Base-by-base conservation (phyloP, 2,797 vertebrate species). In the Rhyacichthys aspro region DNA sequence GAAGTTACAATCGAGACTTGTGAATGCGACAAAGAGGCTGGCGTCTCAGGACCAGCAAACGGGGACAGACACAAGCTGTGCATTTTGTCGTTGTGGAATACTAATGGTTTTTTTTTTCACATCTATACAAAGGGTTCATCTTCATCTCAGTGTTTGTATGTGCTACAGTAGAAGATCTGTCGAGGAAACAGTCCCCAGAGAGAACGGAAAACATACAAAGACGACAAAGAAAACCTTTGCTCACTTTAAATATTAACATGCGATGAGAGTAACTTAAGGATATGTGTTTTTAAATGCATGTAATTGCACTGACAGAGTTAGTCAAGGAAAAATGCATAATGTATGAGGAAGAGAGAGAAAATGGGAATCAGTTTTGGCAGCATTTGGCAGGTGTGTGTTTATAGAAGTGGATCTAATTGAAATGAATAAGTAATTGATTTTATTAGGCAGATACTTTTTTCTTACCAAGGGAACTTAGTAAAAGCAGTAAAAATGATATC, bases 1-100 rank as follows among this genome's bases (percentile, higher is more conserved):
- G 43, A 63, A 70, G 55, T 76, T 74, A 55, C 60, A 62, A 72
- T 70, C 44, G 36, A 43, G 55, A 56, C 70, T 82, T 58, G 76
- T 64, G 23, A 43, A 58, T 68, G 69, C 16, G 1, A 23, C 64
- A 60, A 23, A 8, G 43, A 52, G 58, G 72, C 58, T 67, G 64
- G 55, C 36, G 63, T 48, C 67, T 69, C 33, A 64, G 32, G 54
- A 65, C 5, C 47, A 42, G 14, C 48, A 52, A 64, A 59, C 46
- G 53, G 41, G 16, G 59, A 45, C 38, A 63, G 43, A 42, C 52
- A 7, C 36, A 36, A 46, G 32, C n/a, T 36, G 14, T 16, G n/a
- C 47, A 50, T 66, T 62, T 74, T 63, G 33, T 48, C 60, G 33
- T 65, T 38, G 53, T 1, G 14, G 43, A 59, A 42, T 55, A 15